These are phyloP conservation scores for Toxotes jaculatrix DNA, from an alignment of 2,113 vertebrate genomes.

Conservation along the genomic window DNA sequence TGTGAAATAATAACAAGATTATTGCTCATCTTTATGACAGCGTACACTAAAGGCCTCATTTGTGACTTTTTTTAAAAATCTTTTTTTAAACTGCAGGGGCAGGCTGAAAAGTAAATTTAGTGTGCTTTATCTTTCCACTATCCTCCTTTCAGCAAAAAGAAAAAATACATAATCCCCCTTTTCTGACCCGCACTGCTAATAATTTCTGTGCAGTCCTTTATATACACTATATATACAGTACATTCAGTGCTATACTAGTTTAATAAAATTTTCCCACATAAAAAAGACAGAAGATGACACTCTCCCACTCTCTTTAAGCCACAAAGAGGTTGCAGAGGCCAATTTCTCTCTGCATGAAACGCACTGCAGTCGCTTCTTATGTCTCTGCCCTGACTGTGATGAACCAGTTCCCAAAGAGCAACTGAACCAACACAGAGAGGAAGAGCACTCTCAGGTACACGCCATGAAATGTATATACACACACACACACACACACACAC, in stretches of 20 bases:
- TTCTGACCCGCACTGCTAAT: no score
- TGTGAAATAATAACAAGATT: no score
- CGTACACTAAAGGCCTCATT: no score
- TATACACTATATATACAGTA: not conserved
- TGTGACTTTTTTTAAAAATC: no score
- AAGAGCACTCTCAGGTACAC: constrained; percentile 82
- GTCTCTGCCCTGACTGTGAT: constrained; percentile 82
- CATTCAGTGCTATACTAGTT: not conserved
- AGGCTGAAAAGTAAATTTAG: no score
- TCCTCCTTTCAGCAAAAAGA: no score
- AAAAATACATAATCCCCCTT: no score
- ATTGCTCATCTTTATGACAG: no score
- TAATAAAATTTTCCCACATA: not conserved
- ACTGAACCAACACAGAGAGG: constrained; percentile 77
- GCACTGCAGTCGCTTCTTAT: constrained; percentile 86
- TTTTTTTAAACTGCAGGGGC: no score
- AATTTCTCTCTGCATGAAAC: constrained; percentile 86
- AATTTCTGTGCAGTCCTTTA: no score
- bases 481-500: constrained; percentile 72
- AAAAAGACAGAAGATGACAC: not conserved
- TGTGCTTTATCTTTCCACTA: no score
- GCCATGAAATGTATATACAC: not conserved
- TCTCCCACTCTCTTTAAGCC: constrained; percentile 70
- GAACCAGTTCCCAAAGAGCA: constrained; percentile 75
- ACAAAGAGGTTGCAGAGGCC: constrained; percentile 79